Evolutionary conservation across 2,113 vertebrate species (phyloP).

Genomic region (Myrmophylax atrothorax): DNA sequence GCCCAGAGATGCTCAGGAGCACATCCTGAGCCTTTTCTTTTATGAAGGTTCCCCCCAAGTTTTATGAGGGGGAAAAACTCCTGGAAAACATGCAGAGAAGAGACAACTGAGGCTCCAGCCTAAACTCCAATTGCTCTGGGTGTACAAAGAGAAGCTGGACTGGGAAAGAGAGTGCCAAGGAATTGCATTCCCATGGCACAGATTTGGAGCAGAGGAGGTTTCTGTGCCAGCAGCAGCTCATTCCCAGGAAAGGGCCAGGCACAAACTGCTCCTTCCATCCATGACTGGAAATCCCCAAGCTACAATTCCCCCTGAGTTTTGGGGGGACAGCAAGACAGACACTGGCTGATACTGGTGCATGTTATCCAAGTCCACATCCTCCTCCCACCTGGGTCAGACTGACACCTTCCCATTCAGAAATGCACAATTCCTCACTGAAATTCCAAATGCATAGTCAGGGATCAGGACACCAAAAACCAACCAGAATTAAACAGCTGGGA

Average conservation of each 20-base stretch:
- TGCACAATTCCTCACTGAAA: not conserved
- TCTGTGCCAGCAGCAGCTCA: not conserved
- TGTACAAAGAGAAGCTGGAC: too few species aligned
- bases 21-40: not conserved
- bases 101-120: not conserved
- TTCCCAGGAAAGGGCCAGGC: not conserved
- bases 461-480: not conserved
- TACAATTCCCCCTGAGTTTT: not conserved
- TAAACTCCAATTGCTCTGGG: not conserved
- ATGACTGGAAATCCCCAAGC: not conserved
- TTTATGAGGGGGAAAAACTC: not conserved
- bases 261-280: too few species aligned
- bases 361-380: rapidly evolving
- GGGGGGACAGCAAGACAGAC: not conserved
- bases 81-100: not conserved
- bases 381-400: not conserved
- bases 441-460: not conserved
- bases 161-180: rapidly evolving
- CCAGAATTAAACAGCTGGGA: not conserved
- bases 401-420: too few species aligned
- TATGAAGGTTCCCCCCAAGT: not conserved
- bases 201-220: not conserved
- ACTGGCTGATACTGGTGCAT: not conserved
- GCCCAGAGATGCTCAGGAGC: not conserved
- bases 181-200: not conserved